phyloP scores from a whole-genome alignment of 1,140 invertebrate genomes.

The Drosophila miranda region DNA sequence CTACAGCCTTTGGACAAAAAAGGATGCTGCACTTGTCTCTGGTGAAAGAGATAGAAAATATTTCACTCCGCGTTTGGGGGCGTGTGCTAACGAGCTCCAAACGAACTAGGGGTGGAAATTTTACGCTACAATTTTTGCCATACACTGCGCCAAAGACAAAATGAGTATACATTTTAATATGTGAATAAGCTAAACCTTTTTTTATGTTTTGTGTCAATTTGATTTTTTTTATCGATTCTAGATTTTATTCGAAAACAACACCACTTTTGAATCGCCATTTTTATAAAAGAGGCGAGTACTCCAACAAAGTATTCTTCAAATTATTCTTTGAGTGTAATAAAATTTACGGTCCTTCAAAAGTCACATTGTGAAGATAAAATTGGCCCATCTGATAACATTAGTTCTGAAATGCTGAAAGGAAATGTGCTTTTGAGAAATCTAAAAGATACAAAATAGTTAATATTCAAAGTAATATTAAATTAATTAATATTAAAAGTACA shows the following conservation, averaged over 20 bases:
- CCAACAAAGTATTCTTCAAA: too few species aligned
- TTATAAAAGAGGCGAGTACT: too few species aligned
- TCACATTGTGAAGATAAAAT: too few species aligned
- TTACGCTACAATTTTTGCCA: slow-evolving; percentile 26
- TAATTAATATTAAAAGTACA: too few species aligned
- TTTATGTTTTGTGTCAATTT: neutral
- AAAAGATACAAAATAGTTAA: too few species aligned
- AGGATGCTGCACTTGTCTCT: slow-evolving; percentile 58
- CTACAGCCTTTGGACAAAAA: slow-evolving; percentile 66
- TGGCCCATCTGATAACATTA: neutral
- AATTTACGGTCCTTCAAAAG: too few species aligned
- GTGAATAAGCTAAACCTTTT: neutral
- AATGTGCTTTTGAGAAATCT: neutral
- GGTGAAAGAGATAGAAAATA: slow-evolving; percentile 67
- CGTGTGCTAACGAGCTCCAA: slow-evolving; percentile 50
- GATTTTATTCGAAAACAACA: too few species aligned
- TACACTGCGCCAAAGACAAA: slow-evolving; percentile 35
- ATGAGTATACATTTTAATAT: neutral
- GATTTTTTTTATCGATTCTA: neutral
- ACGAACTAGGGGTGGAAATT: slow-evolving; percentile 62
- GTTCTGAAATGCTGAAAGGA: neutral
- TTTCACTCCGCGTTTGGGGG: slow-evolving; percentile 55
- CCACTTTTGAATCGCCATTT: too few species aligned
- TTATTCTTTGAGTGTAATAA: too few species aligned
- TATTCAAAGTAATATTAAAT: too few species aligned